phyloP scores from a whole-genome alignment of 2,888 invertebrate genomes.

The Pristionchus mayeri region DNA sequence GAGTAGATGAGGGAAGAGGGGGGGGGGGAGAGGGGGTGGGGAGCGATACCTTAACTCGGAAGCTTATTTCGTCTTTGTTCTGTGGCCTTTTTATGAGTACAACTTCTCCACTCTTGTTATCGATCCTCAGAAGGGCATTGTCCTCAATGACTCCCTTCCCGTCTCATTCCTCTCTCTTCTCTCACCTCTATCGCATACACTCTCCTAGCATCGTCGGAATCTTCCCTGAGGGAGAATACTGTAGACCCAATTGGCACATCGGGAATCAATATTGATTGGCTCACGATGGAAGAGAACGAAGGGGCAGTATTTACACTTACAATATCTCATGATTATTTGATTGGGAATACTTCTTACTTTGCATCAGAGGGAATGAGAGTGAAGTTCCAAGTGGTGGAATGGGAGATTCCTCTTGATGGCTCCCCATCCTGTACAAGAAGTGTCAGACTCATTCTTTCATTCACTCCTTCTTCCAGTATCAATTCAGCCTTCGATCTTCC shows the following conservation, averaged over 20 bases:
- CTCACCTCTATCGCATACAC: constrained; percentile 31
- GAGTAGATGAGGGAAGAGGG: neutral
- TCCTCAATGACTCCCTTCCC: neutral
- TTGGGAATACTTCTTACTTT: neutral
- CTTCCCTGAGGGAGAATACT: constrained; percentile 24
- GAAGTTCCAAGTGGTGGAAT: neutral
- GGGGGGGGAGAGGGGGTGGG: neutral
- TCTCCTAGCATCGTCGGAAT: neutral
- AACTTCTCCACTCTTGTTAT: constrained; percentile 6
- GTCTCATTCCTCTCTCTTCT: neutral
- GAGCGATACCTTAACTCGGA: constrained; percentile 24
- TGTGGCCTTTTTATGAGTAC: neutral
- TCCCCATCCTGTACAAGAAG: constrained; percentile 32
- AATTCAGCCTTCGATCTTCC: constrained; percentile 31
- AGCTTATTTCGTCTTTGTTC: neutral
- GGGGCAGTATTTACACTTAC: neutral
- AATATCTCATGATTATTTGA: neutral
- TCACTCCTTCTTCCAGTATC: neutral
- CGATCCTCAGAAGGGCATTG: neutral
- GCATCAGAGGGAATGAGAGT: constrained; percentile 15
- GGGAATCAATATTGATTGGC: constrained; percentile 36
- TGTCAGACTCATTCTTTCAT: neutral
- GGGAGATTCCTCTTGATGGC: neutral
- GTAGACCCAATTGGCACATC: constrained; percentile 5
- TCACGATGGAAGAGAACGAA: constrained; percentile 19